Evolutionary conservation across 92 coral and sea anemone genomes (phyloP), one percentile per base, ranked within the genome.

Genomic region (Meandrina meandrites): DNA sequence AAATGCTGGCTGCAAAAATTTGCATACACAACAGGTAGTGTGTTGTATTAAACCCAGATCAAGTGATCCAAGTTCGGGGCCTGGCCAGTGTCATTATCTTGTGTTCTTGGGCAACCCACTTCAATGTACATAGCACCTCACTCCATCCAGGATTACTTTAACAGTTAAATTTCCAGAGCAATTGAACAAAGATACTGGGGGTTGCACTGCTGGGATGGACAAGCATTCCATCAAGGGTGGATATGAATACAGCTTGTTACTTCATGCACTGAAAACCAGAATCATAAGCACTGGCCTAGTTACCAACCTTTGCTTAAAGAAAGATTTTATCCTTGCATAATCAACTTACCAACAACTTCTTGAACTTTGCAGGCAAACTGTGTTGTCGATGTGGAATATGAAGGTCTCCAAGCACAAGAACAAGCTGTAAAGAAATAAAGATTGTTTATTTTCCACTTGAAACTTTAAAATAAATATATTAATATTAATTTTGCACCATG

Each of bases 381-480:
- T 97, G 98, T 75, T 97, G 98, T 81, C 99, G 85, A 77, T 97
- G 96, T 11, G 99, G 99, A 50, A 97, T 95, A 81, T 97, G 99
- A 12, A 97, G 92, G 86, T 97, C 99, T 8, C 99, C 99, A 58
- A 97, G 92, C 48, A 97, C 99, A 68, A 97, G 91, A 81, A 97
- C 99, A 89, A 97, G 96, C 99, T 97, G 77, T 18, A 54, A 82
- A 75, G 48, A 83, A 76, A 73, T 34, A 81, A n/a, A 35, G 35
- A 34, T 35, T 34, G 22, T 16, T 27, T 48, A 48, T 48, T 48
- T 48, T 48, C 9, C 13, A 0, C 53, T 40, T 40, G 6, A 6
- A 40, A 40, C n/a, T n/a, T n/a, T 40, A 40, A 40, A 40, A 40
- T 40, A 2, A 40, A 40, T 40, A 40, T 40, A 40, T n/a, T n/a